Evolutionary conservation across 2,888 invertebrate species (phyloP).

Genomic region (Tenthredo distinguenda): DNA sequence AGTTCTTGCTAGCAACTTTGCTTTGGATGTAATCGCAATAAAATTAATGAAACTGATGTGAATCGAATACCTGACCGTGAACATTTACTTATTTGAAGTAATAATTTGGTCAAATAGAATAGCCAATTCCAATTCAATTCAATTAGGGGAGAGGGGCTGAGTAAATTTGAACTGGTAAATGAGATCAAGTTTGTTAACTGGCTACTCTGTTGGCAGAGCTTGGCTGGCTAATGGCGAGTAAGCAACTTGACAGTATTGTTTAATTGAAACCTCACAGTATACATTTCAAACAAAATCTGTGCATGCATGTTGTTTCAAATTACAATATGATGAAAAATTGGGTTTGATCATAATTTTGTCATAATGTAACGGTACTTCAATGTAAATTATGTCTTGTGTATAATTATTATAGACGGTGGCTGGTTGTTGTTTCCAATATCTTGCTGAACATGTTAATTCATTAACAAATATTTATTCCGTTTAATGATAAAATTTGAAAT

Average conservation of each 20-base stretch:
- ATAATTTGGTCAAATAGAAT: not conserved
- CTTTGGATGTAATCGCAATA: not conserved
- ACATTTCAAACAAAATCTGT: constrained; percentile 13
- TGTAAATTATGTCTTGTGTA: constrained; percentile 57
- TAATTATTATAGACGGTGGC: constrained; percentile 70
- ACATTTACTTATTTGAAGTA: not conserved
- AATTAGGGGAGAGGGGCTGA: not conserved
- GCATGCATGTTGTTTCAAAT: constrained; percentile 43
- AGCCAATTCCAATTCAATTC: too few relatives aligned
- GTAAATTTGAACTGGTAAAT: not conserved
- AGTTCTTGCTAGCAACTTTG: not conserved
- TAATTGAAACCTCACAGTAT: not conserved
- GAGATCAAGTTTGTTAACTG: not conserved
- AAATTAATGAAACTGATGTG: not conserved
- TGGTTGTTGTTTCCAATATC: constrained; percentile 65
- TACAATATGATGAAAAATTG: constrained; percentile 16
- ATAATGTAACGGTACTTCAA: constrained; percentile 29
- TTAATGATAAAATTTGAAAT: constrained; percentile 62
- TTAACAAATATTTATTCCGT: constrained; percentile 52
- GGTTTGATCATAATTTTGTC: constrained; percentile 17
- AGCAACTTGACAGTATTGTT: not conserved
- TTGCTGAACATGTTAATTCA: constrained; percentile 49
- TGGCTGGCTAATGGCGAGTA: not conserved
- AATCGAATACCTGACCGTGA: not conserved
- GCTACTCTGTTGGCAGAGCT: not conserved